Conservation (phyloP, 2,113 vertebrate species). For the Esox niger region DNA sequence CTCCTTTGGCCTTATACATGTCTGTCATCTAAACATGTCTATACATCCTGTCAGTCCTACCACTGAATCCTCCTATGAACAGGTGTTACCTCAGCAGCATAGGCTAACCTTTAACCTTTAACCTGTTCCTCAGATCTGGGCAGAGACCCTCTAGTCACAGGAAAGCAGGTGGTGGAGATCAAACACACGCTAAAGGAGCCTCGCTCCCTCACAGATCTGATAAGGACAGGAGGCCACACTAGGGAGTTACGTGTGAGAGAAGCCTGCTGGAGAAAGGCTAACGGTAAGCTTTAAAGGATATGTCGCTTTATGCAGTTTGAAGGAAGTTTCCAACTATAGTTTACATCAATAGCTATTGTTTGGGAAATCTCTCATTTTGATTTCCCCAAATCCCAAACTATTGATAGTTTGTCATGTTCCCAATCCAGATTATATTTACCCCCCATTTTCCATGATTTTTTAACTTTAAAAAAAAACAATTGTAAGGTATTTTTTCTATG, state of each 20-base stretch:
- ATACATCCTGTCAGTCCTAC: too few relatives aligned
- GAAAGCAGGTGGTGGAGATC: slow-evolving; percentile 85
- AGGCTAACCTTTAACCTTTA: slow-evolving; percentile 1
- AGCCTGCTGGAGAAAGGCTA: slow-evolving; percentile 66
- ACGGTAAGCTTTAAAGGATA: slow-evolving; percentile 57
- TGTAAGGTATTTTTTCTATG: too few relatives aligned
- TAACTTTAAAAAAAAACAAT: too few relatives aligned
- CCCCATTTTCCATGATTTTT: not conserved
- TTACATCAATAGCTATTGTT: too few relatives aligned
- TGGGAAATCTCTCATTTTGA: too few relatives aligned
- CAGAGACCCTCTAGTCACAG: slow-evolving; percentile 77
- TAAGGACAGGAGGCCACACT: slow-evolving; percentile 63
- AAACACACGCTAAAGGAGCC: slow-evolving; percentile 84
- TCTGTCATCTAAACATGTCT: not conserved
- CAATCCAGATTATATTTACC: too few relatives aligned
- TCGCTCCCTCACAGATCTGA: slow-evolving; percentile 74
- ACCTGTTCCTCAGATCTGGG: slow-evolving; percentile 72
- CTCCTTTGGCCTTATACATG: not conserved
- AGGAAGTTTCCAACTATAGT: too few relatives aligned
- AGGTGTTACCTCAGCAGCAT: not conserved
- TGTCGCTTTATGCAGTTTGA: too few relatives aligned
- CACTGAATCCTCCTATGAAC: too few relatives aligned
- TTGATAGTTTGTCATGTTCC: too few relatives aligned
- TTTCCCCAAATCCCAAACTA: too few relatives aligned
- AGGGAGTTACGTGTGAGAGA: slow-evolving; percentile 61